phyloP scores from a whole-genome alignment of 2,113 vertebrate genomes.

The Lagopus leucura region DNA sequence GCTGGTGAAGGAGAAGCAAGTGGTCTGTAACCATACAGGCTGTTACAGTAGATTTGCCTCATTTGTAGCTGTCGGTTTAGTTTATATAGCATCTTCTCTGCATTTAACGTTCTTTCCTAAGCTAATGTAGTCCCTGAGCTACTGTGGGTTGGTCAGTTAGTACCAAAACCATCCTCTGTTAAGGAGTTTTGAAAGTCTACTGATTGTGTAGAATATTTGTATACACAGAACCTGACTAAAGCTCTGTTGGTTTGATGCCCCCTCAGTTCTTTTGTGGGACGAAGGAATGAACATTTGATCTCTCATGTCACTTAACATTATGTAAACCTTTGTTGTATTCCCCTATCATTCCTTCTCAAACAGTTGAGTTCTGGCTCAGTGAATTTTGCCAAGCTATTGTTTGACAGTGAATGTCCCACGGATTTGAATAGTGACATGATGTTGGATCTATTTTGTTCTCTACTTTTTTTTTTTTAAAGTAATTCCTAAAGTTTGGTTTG shows the following conservation, averaged over 20 bases:
- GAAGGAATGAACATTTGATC: neutral
- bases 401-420: neutral
- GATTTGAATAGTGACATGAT: neutral
- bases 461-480: neutral
- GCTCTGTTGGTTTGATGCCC: neutral
- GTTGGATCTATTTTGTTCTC: neutral
- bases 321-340: neutral
- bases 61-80: neutral
- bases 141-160: neutral
- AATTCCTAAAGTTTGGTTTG: neutral
- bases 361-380: neutral
- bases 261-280: neutral
- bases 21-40: neutral
- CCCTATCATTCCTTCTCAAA: neutral
- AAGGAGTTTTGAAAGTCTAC: neutral
- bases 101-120: neutral
- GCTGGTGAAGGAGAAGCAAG: neutral
- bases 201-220: neutral
- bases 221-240: neutral
- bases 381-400: neutral
- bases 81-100: neutral
- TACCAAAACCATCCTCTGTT: neutral
- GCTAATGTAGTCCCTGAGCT: neutral
- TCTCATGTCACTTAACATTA: rapidly evolving
- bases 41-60: neutral